A percentile compares a stretch with the other conserved stretches of the same genome.
phyloP scores from a whole-genome alignment of 2,888 invertebrate genomes.

The Cataglyphis albicans region DNA sequence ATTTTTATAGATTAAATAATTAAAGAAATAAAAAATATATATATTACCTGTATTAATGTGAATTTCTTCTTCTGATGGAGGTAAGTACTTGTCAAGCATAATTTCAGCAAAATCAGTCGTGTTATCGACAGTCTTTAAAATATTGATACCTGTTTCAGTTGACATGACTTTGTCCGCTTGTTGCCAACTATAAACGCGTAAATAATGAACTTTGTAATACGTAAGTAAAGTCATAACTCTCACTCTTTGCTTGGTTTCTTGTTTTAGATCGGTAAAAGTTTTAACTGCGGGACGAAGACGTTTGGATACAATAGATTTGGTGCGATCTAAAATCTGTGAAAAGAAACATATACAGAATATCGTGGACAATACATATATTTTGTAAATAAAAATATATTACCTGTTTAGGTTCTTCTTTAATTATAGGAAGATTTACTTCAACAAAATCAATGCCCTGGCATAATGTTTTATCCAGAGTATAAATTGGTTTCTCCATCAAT shows the following conservation, averaged over 20 bases:
- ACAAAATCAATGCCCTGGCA: constrained; percentile 90
- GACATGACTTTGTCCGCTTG: constrained; percentile 91
- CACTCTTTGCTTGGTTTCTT: constrained; percentile 79
- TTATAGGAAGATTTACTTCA: constrained; percentile 89
- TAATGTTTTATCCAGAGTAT: constrained; percentile 89
- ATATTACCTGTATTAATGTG: constrained; percentile 81
- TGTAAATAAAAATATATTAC: constrained; percentile 66
- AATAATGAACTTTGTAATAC: constrained; percentile 88
- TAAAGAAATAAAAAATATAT: background rate
- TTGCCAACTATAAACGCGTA: constrained; percentile 91
- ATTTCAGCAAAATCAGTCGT: constrained; percentile 91
- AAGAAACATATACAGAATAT: background rate
- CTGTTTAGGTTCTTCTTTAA: constrained; percentile 88
- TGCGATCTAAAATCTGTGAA: constrained; percentile 82
- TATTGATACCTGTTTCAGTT: constrained; percentile 91
- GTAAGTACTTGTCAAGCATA: constrained; percentile 91
- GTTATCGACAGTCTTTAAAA: constrained; percentile 89
- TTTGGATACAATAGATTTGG: constrained; percentile 80
- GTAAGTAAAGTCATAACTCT: constrained; percentile 80
- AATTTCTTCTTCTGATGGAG: constrained; percentile 87
- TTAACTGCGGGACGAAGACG: constrained; percentile 80
- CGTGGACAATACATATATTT: background rate
- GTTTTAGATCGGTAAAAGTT: constrained; percentile 78
- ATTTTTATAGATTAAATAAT: background rate
- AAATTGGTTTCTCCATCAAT: constrained; percentile 87